Conservation (phyloP, 2,113 vertebrate species). For the Odontophorus gujanensis region DNA sequence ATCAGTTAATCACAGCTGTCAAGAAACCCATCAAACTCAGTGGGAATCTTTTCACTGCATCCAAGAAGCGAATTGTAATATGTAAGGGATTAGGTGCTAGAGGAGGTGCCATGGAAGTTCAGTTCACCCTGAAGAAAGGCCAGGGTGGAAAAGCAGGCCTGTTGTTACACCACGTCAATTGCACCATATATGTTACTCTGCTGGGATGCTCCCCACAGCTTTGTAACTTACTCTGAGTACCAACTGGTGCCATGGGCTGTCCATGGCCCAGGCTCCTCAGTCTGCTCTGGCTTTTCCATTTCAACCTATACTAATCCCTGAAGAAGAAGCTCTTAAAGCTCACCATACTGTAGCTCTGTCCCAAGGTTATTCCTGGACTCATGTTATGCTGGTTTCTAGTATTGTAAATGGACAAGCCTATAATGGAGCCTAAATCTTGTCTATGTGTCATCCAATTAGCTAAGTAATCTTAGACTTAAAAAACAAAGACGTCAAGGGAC, state of each 20-base stretch:
- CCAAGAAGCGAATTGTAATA: neutral
- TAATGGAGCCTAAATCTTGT: neutral
- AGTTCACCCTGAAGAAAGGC: neutral
- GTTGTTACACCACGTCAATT: accelerated
- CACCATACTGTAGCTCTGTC: neutral
- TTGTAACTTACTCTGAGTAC: neutral
- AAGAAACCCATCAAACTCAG: neutral
- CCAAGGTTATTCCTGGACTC: neutral
- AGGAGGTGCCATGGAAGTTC: neutral
- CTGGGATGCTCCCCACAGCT: neutral
- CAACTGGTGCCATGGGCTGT: accelerated
- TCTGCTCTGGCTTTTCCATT: neutral
- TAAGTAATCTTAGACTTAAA: neutral
- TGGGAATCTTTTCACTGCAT: neutral
- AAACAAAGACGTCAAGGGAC: neutral
- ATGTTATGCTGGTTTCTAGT: accelerated
- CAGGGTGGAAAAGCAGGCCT: neutral
- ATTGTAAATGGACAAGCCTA: neutral
- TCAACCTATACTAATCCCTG: neutral
- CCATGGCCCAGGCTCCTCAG: neutral
- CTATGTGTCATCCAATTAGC: neutral
- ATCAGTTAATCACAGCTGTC: neutral
- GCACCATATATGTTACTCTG: neutral
- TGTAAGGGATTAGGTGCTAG: neutral
- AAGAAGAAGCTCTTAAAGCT: neutral